Evolutionary conservation across 2,797 vertebrate genomes (phyloP).

Genomic region (Pyrocephalus nanus): DNA sequence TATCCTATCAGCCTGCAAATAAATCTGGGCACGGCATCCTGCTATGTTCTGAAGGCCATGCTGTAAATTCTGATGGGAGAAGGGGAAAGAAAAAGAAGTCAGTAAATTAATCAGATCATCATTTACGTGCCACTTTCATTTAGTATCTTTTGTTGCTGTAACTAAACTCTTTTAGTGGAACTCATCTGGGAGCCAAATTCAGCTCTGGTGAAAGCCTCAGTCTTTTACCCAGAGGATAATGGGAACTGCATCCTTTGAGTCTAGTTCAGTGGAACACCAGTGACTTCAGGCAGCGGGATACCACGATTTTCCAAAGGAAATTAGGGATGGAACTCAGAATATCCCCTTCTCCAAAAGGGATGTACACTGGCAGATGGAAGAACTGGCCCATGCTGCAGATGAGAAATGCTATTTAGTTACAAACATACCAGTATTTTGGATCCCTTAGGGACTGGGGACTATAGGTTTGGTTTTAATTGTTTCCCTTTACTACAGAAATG

Average conservation of each 20-base stretch:
- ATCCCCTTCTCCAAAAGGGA: background rate
- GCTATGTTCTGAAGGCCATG: conserved; percentile 54
- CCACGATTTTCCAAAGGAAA: background rate
- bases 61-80: conserved; percentile 70
- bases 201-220: background rate
- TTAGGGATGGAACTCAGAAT: background rate
- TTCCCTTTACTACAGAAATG: background rate
- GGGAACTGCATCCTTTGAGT: background rate
- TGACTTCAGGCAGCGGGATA: background rate
- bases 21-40: conserved; percentile 50
- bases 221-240: background rate
- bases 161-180: conserved; percentile 26
- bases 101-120: background rate
- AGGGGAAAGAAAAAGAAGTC: background rate
- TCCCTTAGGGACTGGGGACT: background rate
- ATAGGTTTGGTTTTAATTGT: background rate
- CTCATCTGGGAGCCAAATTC: background rate
- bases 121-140: background rate
- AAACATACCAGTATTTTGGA: background rate
- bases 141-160: conserved; percentile 28
- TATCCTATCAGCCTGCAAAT: conserved; percentile 62
- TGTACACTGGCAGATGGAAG: background rate
- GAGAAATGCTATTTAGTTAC: background rate
- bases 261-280: background rate
- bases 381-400: background rate